Evolutionary conservation across 1,140 invertebrate species (phyloP), one percentile per base, ranked within the genome.

Genomic region (Cherax destructor): DNA sequence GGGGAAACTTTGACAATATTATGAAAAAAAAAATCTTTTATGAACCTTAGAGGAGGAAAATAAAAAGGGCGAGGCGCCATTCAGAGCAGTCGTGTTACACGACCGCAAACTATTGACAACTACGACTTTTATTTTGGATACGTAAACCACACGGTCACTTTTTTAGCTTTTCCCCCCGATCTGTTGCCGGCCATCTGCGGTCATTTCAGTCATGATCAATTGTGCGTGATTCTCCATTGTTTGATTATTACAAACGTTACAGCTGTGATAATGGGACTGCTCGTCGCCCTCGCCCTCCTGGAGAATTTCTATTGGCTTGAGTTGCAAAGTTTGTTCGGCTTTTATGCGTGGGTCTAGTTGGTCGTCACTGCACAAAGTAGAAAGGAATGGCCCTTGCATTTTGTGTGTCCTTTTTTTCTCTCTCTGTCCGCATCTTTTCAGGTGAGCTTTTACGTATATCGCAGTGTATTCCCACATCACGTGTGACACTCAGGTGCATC

Each of bases 1-100:
- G 18, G 76, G n/a, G 49, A 41, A 80, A 56, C 30, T 69, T 74
- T 24, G 69, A 74, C 69, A 74, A 87, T 18, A 79, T 18, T 65
- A 50, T 47, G 30, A 11, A 79, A 76, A 52, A 76, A 52, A 76
- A 86, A 74, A 49, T 21, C 24, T 61, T 56, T 85, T 49, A 18
- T 61, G 4, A 56, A 13, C 83, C 50, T 52, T n/a, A 74, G n/a
- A 74, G 69, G 69, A 74, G 18, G 5, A 9, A 74, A 74, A 74
- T 74, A 74, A 74, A 74, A 74, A 74, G 7, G 6, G 24, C 6
- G n/a, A 30, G 69, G 21, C 30, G 52, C 52, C 69, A 74, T 74
- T 74, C 5, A 74, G 6, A 74, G 69, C 69, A 6, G n/a, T 11
- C 24, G 69, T n/a, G n/a, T 74, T 30, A 74, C 69, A 6, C 24